A percentile compares a stretch with the other conserved stretches of the same genome.
Conservation (phyloP, 2,797 vertebrate species). For the Melanotaenia maccullochi region DNA sequence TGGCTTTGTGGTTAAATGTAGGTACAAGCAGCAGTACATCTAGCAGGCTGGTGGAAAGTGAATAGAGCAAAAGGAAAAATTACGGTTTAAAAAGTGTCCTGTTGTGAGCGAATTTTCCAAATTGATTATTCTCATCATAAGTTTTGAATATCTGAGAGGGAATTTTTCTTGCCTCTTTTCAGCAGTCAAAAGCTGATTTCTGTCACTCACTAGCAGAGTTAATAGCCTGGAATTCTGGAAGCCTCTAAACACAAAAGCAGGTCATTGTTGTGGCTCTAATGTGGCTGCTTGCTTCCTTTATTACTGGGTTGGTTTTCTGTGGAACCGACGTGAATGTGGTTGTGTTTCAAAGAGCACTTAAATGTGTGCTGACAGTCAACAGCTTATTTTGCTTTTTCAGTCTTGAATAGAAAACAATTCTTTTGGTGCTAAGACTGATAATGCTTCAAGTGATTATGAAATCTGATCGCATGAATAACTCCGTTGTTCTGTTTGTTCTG, state of each 20-base stretch:
- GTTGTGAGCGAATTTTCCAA: conserved; percentile 26
- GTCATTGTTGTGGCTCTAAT: conserved; percentile 57
- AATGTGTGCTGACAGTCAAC: conserved; percentile 19
- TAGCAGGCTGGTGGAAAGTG: conserved; percentile 10
- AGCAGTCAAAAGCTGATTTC: conserved; percentile 46
- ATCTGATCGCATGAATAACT: not conserved
- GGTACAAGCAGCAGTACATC: conserved; percentile 24
- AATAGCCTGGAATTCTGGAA: conserved; percentile 42
- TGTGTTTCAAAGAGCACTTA: conserved; percentile 32
- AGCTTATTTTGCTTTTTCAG: not conserved
- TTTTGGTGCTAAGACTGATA: no score
- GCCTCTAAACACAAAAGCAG: conserved; percentile 45
- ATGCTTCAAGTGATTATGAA: not conserved
- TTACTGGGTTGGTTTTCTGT: conserved; percentile 30
- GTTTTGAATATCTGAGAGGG: conserved; percentile 10
- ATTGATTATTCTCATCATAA: conserved; percentile 31
- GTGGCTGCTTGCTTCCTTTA: conserved; percentile 51
- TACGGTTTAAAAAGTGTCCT: conserved; percentile 10
- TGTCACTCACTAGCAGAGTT: conserved; percentile 30
- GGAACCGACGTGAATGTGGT: conserved; percentile 9
- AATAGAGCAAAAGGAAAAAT: conserved; percentile 7
- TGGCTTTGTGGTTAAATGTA: conserved; percentile 30
- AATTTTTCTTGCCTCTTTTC: conserved; percentile 37
- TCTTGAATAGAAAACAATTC: not conserved
- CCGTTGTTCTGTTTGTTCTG: no score